phyloP scores from a whole-genome alignment of 1,140 invertebrate genomes.

The Plectus sambesii region DNA sequence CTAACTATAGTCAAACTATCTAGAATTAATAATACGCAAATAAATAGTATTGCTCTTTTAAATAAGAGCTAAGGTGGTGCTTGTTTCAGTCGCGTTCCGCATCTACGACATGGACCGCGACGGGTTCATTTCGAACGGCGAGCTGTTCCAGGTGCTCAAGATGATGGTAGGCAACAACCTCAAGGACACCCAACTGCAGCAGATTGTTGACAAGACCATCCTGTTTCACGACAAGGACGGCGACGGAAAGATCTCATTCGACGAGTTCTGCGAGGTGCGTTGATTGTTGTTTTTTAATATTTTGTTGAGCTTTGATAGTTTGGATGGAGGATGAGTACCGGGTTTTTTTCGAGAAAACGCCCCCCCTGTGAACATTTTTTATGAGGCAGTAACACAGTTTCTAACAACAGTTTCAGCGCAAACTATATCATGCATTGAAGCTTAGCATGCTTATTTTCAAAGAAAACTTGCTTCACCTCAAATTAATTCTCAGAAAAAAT shows the following conservation, averaged over 20 bases:
- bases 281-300: neutral
- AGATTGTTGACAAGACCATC: constrained; percentile 47
- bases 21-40: no score
- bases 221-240: constrained; percentile 47
- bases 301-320: neutral
- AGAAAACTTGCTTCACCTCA: no score
- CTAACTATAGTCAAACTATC: no score
- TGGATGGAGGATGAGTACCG: no score
- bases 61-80: neutral
- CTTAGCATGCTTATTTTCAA: no score
- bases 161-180: constrained; percentile 48
- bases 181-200: constrained; percentile 47
- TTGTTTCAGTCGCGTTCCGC: constrained; percentile 45
- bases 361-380: no score
- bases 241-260: constrained; percentile 47
- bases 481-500: no score
- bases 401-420: no score
- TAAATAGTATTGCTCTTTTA: neutral
- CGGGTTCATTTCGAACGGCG: constrained; percentile 47
- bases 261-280: constrained; percentile 48
- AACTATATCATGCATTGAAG: no score
- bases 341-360: no score
- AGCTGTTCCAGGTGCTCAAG: constrained; percentile 46
- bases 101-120: constrained; percentile 48
- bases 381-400: no score